Percentiles rank a stretch among this genome's conserved stretches.
Evolutionary conservation across 1,140 invertebrate genomes (phyloP).

Genomic region (Zaprionus davidi): DNA sequence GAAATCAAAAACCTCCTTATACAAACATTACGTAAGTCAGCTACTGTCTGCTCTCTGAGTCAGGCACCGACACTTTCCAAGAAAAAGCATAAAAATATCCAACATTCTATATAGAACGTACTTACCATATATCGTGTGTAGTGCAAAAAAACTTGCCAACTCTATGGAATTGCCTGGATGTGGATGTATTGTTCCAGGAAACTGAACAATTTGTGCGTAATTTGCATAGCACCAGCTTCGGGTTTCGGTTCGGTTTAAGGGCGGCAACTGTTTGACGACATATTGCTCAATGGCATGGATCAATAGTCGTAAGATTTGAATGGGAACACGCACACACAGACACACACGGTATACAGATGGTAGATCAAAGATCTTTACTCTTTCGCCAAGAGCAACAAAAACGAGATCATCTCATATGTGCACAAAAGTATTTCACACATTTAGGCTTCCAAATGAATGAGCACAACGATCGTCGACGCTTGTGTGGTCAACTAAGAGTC

Average conservation of each 20-base stretch:
- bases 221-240: conserved; percentile 63
- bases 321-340: conserved; percentile 28
- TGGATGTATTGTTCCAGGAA: conserved; percentile 61
- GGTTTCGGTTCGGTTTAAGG: conserved; percentile 50
- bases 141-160: conserved; percentile 55
- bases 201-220: conserved; percentile 77
- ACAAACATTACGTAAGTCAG: conserved; percentile 72
- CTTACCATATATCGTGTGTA: conserved; percentile 15
- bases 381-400: conserved; percentile 65
- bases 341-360: not conserved
- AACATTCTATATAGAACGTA: not conserved
- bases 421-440: conserved; percentile 77
- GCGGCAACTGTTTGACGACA: conserved; percentile 81
- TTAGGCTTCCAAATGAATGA: conserved; percentile 71
- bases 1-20: conserved; percentile 72
- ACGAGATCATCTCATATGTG: conserved; percentile 72
- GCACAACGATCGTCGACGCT: conserved; percentile 29
- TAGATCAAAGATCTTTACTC: conserved; percentile 42
- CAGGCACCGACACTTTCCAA: conserved; percentile 47
- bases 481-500: conserved; percentile 54
- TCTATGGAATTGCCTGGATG: conserved; percentile 16
- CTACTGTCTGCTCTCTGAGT: conserved; percentile 53
- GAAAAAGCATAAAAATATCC: conserved; percentile 77
- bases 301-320: conserved; percentile 49
- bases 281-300: conserved; percentile 78